These are phyloP conservation scores for Hirundo rustica DNA, from an alignment of 2,797 vertebrate genomes.

Conservation along the genomic window DNA sequence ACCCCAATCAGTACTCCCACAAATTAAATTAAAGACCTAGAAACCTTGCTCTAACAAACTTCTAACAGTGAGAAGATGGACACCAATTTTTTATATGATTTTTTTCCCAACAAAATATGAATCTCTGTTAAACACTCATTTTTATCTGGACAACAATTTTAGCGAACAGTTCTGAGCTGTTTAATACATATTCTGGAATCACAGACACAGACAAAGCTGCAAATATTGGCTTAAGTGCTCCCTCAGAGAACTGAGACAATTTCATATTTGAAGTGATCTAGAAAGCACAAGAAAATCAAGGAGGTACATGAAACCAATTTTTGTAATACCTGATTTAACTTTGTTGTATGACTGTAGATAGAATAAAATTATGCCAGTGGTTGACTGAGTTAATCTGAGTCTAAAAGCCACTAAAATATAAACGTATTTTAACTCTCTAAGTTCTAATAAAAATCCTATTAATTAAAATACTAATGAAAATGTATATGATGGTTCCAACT, in stretches of 20 bases:
- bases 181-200: neutral
- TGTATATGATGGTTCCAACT: neutral
- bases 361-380: neutral
- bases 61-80: neutral
- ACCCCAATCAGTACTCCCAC: neutral
- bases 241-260: neutral
- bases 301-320: neutral
- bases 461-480: neutral
- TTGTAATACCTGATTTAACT: neutral
- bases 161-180: neutral
- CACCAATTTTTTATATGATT: neutral
- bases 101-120: slow-evolving; percentile 17
- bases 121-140: slow-evolving; percentile 10
- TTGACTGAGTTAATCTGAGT: neutral
- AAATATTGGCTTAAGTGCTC: neutral
- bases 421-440: neutral
- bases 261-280: neutral
- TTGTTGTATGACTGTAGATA: neutral
- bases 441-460: neutral
- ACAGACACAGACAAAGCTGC: neutral
- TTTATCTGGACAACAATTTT: slow-evolving; percentile 23
- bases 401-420: neutral
- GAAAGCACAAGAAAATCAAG: neutral
- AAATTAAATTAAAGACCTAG: slow-evolving; percentile 44
- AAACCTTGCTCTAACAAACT: neutral